These are phyloP conservation scores for Tokudaia muenninki DNA, from an alignment of 2,797 vertebrate species.

Conservation along the genomic window DNA sequence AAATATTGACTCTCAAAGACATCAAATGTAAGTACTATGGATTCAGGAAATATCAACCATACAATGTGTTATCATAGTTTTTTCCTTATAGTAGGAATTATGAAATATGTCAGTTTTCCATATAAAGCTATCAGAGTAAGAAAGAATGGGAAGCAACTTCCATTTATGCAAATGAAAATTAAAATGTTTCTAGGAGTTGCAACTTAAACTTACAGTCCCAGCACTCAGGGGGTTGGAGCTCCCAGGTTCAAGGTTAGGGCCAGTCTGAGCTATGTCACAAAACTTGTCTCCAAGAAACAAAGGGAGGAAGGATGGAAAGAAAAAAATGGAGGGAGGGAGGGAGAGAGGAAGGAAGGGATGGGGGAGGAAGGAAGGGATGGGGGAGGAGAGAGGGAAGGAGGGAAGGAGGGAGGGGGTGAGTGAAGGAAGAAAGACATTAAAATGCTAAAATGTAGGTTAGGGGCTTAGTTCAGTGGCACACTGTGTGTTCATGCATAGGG, in stretches of 20 bases:
- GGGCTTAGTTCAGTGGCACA: background rate
- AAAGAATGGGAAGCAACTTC: constrained; percentile 32
- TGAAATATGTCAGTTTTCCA: constrained; percentile 18
- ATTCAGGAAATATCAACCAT: background rate
- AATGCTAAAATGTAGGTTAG: constrained; percentile 7
- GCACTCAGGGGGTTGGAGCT: background rate
- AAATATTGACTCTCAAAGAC: constrained; percentile 17
- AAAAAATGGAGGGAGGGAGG: background rate
- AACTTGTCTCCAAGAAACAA: background rate
- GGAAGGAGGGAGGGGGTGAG: background rate
- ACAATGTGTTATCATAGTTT: background rate
- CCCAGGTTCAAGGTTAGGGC: background rate
- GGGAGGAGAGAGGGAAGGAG: no score
- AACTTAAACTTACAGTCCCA: background rate
- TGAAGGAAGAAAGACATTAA: constrained; percentile 4
- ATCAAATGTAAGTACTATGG: background rate
- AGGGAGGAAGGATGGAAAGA: background rate
- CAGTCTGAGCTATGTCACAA: background rate
- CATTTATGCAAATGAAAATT: constrained; percentile 27
- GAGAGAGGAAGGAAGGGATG: background rate
- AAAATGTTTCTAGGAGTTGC: background rate
- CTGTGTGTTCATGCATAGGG: no score
- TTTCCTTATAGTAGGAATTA: constrained; percentile 38
- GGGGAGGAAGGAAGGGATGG: background rate
- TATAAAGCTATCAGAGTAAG: background rate